Conservation (phyloP, 2,113 vertebrate genomes). For the Atlantisia rogersi region DNA sequence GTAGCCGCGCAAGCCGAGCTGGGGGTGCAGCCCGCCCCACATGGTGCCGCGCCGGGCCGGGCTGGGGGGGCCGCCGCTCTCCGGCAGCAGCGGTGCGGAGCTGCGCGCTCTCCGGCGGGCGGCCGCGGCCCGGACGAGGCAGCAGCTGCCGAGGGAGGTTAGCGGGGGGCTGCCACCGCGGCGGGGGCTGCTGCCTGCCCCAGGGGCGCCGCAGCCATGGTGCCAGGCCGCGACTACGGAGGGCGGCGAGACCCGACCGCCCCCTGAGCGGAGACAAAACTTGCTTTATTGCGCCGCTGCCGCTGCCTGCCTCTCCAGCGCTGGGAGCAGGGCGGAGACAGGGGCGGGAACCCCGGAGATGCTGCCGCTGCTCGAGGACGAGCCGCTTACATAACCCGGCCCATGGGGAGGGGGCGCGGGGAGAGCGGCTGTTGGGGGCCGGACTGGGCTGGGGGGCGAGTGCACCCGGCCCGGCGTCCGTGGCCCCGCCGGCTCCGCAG, state of each 20-base stretch:
- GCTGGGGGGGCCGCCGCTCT: not conserved
- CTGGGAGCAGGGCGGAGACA: not conserved
- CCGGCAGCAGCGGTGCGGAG: not conserved
- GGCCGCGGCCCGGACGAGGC: not conserved
- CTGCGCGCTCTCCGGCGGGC: not conserved
- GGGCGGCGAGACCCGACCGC: not conserved
- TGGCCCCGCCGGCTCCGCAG: not conserved
- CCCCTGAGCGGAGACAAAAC: not conserved
- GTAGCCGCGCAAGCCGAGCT: conserved; percentile 54
- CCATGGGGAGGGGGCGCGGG: not conserved
- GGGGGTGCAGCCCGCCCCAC: conserved; percentile 70
- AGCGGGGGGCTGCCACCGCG: not conserved
- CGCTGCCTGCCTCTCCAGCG: not conserved
- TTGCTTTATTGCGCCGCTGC: not conserved
- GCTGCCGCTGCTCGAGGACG: not conserved
- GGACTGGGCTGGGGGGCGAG: not conserved
- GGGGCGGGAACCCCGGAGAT: not conserved
- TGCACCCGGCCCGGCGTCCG: fast-evolving
- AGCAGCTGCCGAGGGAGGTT: not conserved
- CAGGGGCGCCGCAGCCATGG: not conserved
- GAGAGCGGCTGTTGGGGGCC: not conserved
- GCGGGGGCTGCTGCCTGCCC: not conserved
- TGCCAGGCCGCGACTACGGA: not conserved
- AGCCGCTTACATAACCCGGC: not conserved
- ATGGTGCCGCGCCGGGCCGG: conserved; percentile 24